These are phyloP conservation scores for Halocaridina rubra DNA, from an alignment of 2,888 invertebrate species.

Conservation along the genomic window DNA sequence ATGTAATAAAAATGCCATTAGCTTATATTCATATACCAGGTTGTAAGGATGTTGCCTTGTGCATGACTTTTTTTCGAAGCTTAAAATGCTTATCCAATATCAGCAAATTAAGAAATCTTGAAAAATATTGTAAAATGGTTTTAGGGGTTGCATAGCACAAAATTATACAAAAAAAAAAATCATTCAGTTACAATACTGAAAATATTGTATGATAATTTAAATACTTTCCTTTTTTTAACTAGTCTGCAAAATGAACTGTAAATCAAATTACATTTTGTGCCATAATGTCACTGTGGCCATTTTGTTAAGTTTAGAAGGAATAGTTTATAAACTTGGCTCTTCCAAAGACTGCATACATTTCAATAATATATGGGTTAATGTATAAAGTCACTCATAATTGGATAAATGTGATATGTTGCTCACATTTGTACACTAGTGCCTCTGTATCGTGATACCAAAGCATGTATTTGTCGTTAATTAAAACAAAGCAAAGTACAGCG, in stretches of 20 bases:
- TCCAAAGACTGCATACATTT: background rate
- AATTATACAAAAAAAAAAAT: background rate
- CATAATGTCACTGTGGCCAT: conserved; percentile 27
- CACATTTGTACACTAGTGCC: conserved; percentile 26
- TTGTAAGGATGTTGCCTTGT: too few species aligned
- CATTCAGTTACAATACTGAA: background rate
- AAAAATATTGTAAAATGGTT: too few species aligned
- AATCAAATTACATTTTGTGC: conserved; percentile 18
- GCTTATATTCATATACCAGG: too few species aligned
- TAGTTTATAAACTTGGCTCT: background rate
- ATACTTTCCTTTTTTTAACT: background rate
- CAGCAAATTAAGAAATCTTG: too few species aligned
- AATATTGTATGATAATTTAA: background rate
- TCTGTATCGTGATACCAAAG: conserved; percentile 37
- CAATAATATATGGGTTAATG: too few species aligned
- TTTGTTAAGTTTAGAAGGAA: background rate
- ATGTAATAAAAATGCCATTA: too few species aligned
- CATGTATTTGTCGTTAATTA: conserved; percentile 23
- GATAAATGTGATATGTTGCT: background rate
- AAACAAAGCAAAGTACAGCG: too few species aligned
- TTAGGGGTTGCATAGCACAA: too few species aligned
- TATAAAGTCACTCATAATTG: too few species aligned
- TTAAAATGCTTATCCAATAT: too few species aligned
- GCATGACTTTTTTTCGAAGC: too few species aligned
- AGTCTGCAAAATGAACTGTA: background rate